Conservation (phyloP, 1,140 invertebrate genomes). For the Euglossa dilemma region DNA sequence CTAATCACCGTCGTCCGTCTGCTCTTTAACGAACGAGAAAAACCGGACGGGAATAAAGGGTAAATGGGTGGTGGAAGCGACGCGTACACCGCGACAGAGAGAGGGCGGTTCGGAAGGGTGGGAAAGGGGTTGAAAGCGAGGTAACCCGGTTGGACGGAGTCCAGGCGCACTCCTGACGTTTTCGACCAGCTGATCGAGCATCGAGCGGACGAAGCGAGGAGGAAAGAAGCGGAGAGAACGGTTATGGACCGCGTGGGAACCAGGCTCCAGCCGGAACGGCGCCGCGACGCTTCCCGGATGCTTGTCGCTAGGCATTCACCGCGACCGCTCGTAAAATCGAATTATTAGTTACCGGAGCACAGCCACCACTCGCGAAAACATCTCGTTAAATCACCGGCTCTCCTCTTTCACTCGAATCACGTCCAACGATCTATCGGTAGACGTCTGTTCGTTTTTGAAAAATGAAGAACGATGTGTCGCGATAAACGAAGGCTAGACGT, state of each 20-base stretch:
- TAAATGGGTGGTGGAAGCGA: constrained; percentile 20
- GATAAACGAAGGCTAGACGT: too few species aligned
- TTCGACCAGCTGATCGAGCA: constrained; percentile 75
- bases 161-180: constrained; percentile 73
- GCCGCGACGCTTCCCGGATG: constrained; percentile 73
- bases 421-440: too few species aligned
- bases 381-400: constrained; percentile 75
- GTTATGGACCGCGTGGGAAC: constrained; percentile 63
- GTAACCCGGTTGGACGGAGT: constrained; percentile 81
- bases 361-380: constrained; percentile 76
- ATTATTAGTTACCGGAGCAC: constrained; percentile 76
- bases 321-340: constrained; percentile 78
- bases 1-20: constrained; percentile 14
- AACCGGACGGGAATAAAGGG: background rate
- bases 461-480: too few species aligned
- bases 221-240: constrained; percentile 29
- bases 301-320: constrained; percentile 58
- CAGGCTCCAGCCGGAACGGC: constrained; percentile 76
- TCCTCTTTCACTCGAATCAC: too few species aligned
- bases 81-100: constrained; percentile 11
- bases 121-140: constrained; percentile 43
- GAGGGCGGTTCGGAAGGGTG: background rate
- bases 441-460: too few species aligned
- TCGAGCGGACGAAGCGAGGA: constrained; percentile 44
- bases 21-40: constrained; percentile 22